These are phyloP conservation scores for Drosophila testacea DNA, from an alignment of 2,888 invertebrate species.

Conservation along the genomic window DNA sequence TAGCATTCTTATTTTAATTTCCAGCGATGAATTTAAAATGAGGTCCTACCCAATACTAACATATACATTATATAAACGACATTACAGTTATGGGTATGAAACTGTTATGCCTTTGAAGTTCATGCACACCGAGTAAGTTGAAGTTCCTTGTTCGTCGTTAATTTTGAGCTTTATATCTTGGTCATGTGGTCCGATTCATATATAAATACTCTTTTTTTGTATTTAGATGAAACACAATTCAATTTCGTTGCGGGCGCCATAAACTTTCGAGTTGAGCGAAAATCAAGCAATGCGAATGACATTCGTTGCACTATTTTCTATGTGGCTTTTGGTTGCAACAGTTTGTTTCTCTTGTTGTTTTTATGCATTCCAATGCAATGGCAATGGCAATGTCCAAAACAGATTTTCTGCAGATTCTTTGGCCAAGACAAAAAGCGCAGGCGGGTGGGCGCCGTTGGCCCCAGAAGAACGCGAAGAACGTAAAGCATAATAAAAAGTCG, in stretches of 20 bases:
- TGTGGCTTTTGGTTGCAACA: constrained; percentile 19
- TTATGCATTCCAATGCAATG: constrained; percentile 72
- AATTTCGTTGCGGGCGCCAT: constrained; percentile 66
- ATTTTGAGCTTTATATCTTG: constrained; percentile 40
- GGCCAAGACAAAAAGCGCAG: constrained; percentile 71
- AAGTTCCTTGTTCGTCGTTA: not conserved
- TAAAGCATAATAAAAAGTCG: constrained; percentile 79
- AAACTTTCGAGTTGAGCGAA: constrained; percentile 56
- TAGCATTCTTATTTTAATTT: too few relatives aligned
- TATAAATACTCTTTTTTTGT: constrained; percentile 13
- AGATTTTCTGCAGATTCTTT: constrained; percentile 66
- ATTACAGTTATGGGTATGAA: not conserved
- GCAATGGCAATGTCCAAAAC: constrained; percentile 67
- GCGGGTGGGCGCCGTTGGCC: constrained; percentile 78
- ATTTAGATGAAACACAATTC: constrained; percentile 55
- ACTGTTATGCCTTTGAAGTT: not conserved
- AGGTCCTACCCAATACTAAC: not conserved
- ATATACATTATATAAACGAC: too few relatives aligned
- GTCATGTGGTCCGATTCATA: constrained; percentile 38
- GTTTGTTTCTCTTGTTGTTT: constrained; percentile 37
- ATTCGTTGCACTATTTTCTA: constrained; percentile 73
- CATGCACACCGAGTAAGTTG: not conserved
- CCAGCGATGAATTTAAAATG: not conserved
- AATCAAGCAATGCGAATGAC: constrained; percentile 71
- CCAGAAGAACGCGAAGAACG: constrained; percentile 61